Base-by-base conservation (phyloP, 2,888 invertebrate species). In the Parnassius smintheus region DNA sequence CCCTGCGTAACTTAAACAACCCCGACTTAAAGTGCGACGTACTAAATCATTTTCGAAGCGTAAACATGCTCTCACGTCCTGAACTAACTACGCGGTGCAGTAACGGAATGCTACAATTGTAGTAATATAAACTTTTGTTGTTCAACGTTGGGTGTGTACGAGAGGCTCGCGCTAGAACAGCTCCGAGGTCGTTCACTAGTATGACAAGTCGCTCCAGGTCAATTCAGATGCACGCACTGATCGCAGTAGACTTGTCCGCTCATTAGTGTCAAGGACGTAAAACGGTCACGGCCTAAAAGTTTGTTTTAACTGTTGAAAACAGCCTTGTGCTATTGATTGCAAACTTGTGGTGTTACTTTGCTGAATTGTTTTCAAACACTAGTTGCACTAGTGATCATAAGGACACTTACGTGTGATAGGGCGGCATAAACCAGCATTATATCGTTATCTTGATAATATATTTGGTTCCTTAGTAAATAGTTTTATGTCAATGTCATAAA, bases 131-230 rank as follows among this genome's bases (percentile, higher is more conserved):
- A 75, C 77, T 78, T 77, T 70, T 69, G 70, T 75, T 73, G 72
- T 46, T n/a, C 46, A 72, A 59, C n/a, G 45, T 45, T 46, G 46
- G 49, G 51, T 69, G 81, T 80, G 81, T 80, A 78, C 76, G 76
- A 76, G 72, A 75, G 68, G 75, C 76, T 80, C 81, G 82, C 83
- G 77, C 76, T 80, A 81, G 82, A 83, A 77, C 81, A 82, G 79
- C 85, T 85, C 79, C 86, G 86, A 88, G 90, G 89, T 84, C 86
- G 85, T 84, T 82, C 83, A 89, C 83, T 85, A 86, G 86, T 88
- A 85, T 78, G 83, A 85, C 86, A 13, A 46, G 8, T 53, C 46
- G 46, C 2, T 46, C 22, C 49, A 25, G 18, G 63, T 55, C 45
- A n/a, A 59, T 59, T 62, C 54, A 49, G 18, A 58, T 58, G 44